These are phyloP conservation scores for Hydraecia micacea DNA, from an alignment of 2,888 invertebrate species.

Conservation along the genomic window DNA sequence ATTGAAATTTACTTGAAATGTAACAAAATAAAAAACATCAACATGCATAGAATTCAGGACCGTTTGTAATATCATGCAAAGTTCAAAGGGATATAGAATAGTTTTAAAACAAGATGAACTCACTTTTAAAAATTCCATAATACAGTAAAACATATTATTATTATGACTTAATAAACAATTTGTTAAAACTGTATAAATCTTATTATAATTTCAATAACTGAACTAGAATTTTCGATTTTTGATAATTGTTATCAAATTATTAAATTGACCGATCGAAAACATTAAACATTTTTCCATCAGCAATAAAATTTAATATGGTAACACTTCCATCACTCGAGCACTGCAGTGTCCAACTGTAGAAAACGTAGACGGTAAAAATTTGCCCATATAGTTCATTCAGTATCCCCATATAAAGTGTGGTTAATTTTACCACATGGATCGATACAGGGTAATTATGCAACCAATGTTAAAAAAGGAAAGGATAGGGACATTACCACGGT, in stretches of 20 bases:
- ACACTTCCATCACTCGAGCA: not conserved
- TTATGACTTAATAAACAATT: not conserved
- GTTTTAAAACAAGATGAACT: not conserved
- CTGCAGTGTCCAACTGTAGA: not conserved
- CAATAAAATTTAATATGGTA: not conserved
- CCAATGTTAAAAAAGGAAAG: slow-evolving; percentile 33
- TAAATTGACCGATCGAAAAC: not conserved
- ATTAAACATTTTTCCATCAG: not conserved
- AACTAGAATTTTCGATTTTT: not conserved
- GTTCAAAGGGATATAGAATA: slow-evolving; percentile 1
- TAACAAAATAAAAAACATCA: slow-evolving; percentile 40
- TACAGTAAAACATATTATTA: not conserved
- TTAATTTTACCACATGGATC: slow-evolving; percentile 29
- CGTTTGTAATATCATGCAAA: slow-evolving; percentile 34
- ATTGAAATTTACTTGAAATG: slow-evolving; percentile 12
- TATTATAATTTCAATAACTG: not conserved
- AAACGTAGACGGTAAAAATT: not conserved
- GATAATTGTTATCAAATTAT: not conserved
- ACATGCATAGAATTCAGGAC: slow-evolving; percentile 43
- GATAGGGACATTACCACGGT: slow-evolving; percentile 38
- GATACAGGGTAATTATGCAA: slow-evolving; percentile 22
- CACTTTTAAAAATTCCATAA: not conserved
- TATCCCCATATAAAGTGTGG: not conserved
- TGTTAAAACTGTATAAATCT: slow-evolving; percentile 11
- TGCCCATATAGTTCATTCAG: slow-evolving; percentile 14